Evolutionary conservation across 2,888 invertebrate genomes (phyloP).

Genomic region (Drosophila hawaiiensis): DNA sequence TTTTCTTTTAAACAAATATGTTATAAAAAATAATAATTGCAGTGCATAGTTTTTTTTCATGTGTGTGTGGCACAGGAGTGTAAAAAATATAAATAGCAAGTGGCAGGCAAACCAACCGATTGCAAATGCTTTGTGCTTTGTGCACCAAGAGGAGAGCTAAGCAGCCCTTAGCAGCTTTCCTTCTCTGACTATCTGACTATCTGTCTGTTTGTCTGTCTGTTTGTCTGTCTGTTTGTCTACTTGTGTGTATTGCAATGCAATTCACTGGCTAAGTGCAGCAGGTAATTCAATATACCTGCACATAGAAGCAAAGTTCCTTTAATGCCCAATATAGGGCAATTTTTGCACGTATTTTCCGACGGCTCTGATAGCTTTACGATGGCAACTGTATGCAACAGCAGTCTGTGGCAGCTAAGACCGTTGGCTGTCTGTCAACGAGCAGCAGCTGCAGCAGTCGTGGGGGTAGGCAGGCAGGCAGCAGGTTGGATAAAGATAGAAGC

Average conservation of each 20-base stretch:
- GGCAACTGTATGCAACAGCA: neutral
- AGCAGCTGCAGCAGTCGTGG: neutral
- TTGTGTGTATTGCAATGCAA: slow-evolving; percentile 27
- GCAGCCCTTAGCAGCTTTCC: slow-evolving; percentile 28
- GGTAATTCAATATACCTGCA: slow-evolving; percentile 67
- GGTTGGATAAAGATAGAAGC: slow-evolving; percentile 1
- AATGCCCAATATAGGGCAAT: slow-evolving; percentile 33
- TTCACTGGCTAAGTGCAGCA: slow-evolving; percentile 70
- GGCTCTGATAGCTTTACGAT: slow-evolving; percentile 9
- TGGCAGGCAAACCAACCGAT: slow-evolving; percentile 51
- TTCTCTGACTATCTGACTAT: neutral
- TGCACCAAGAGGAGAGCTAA: slow-evolving; percentile 30
- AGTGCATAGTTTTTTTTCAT: neutral
- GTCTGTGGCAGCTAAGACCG: neutral
- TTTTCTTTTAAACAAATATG: neutral
- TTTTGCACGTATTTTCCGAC: slow-evolving; percentile 34
- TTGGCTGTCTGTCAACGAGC: neutral
- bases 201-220: no score
- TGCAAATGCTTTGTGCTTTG: slow-evolving; percentile 39
- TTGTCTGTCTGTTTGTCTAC: neutral
- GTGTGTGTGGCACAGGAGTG: slow-evolving; percentile 22
- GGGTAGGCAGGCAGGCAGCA: neutral
- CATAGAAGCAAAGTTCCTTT: slow-evolving; percentile 36
- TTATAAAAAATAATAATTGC: neutral
- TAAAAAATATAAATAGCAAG: slow-evolving; percentile 36